These are phyloP conservation scores for Melipona bicolor DNA, from an alignment of 2,888 invertebrate species.

Conservation along the genomic window DNA sequence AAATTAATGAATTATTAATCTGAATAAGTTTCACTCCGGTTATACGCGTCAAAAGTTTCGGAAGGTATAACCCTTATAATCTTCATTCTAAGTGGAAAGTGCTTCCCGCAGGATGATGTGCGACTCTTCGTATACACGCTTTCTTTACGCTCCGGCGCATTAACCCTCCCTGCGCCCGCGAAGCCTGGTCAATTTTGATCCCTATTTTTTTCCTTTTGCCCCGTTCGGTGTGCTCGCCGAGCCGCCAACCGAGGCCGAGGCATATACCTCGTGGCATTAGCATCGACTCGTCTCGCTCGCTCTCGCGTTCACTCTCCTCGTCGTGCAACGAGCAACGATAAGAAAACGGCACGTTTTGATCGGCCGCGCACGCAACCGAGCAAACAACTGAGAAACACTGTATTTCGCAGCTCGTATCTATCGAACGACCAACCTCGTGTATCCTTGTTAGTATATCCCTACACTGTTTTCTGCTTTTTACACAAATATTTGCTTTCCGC, in stretches of 20 bases:
- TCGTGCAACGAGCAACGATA: not conserved
- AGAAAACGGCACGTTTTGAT: constrained; percentile 8
- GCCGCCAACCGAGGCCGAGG: not conserved
- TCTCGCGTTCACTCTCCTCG: not conserved
- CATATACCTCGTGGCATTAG: not conserved
- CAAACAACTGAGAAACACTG: constrained; percentile 4
- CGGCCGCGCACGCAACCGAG: constrained; percentile 1
- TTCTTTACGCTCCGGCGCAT: not conserved
- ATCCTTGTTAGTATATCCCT: constrained; percentile 6
- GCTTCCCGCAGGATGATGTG: not conserved
- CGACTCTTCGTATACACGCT: not conserved
- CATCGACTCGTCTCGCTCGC: not conserved
- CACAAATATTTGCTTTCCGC: constrained; percentile 4
- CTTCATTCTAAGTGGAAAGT: constrained; percentile 13
- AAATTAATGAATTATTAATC: constrained; percentile 45
- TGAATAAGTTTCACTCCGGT: constrained; percentile 22
- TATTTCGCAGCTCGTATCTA: constrained; percentile 2
- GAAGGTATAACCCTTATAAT: constrained; percentile 17
- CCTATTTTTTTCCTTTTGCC: not conserved
- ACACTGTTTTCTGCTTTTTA: not conserved
- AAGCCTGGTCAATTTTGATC: not conserved
- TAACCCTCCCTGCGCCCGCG: not conserved
- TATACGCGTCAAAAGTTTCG: constrained; percentile 11
- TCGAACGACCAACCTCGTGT: constrained; percentile 1
- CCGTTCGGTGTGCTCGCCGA: not conserved